phyloP scores from a whole-genome alignment of 2,797 vertebrate species.

The Pseudochirops cupreus region DNA sequence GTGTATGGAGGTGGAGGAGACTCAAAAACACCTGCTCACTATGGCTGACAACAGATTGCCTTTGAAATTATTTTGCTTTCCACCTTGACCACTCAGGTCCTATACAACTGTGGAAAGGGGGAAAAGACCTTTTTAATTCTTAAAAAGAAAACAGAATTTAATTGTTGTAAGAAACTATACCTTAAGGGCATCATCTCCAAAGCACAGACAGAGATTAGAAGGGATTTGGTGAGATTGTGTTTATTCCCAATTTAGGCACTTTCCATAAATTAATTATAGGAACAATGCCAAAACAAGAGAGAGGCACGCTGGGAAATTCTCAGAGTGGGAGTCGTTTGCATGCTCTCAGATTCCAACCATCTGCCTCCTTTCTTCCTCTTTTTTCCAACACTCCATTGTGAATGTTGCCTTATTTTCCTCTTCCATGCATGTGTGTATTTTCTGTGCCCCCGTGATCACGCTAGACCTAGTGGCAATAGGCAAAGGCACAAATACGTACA shows the following conservation, averaged over 20 bases:
- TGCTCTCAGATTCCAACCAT: conserved; percentile 82
- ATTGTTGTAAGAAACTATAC: conserved; percentile 78
- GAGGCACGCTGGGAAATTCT: conserved; percentile 75
- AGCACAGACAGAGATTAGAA: conserved; percentile 80
- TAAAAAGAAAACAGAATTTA: conserved; percentile 78
- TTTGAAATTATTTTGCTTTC: conserved; percentile 36
- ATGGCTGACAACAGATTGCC: background rate
- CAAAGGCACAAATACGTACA: background rate
- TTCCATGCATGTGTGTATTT: background rate
- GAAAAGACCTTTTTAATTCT: conserved; percentile 68
- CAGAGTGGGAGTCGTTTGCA: conserved; percentile 80
- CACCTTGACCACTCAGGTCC: conserved; percentile 64
- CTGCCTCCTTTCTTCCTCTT: conserved; percentile 73
- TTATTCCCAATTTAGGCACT: conserved; percentile 83
- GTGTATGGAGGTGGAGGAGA: background rate
- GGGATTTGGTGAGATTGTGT: conserved; percentile 82
- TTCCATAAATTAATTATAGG: conserved; percentile 85
- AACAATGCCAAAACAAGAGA: conserved; percentile 77
- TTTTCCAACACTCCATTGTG: conserved; percentile 69
- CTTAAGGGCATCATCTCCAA: conserved; percentile 75
- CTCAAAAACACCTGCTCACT: background rate
- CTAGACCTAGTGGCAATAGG: background rate
- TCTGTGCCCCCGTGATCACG: conserved; percentile 5
- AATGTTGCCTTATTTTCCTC: background rate
- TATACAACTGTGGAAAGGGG: background rate